A percentile compares a stretch with the other conserved stretches of the same genome.
Conservation (phyloP, 2,797 vertebrate genomes). For the Emys orbicularis region DNA sequence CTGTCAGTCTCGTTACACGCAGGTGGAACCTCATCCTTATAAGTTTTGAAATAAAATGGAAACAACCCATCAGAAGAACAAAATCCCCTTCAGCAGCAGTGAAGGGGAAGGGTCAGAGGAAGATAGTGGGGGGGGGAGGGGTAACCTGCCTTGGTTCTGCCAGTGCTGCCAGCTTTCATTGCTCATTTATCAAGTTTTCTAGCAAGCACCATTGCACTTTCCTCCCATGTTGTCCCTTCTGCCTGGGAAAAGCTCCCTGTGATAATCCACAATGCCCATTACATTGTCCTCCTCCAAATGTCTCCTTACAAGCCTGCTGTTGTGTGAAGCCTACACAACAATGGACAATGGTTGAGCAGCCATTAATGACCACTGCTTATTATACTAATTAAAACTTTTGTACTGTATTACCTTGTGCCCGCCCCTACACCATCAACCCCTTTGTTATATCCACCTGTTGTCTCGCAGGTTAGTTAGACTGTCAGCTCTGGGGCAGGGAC, state of each 20-base stretch:
- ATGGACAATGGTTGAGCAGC: background rate
- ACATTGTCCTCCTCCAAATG: background rate
- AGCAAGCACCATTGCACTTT: background rate
- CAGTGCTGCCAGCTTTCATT: fast-evolving
- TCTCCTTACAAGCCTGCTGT: background rate
- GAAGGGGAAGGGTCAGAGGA: background rate
- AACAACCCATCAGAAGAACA: background rate
- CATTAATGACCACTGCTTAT: fast-evolving
- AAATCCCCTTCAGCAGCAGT: background rate
- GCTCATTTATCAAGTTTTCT: background rate
- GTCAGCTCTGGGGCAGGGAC: background rate
- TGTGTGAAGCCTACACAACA: background rate
- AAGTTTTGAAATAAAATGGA: slow-evolving; percentile 1
- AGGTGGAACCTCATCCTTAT: background rate
- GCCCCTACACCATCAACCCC: background rate
- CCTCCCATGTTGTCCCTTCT: background rate
- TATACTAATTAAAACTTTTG: background rate
- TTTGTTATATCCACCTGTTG: background rate
- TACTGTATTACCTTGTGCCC: background rate
- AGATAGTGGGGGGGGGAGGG: background rate
- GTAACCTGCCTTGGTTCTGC: background rate
- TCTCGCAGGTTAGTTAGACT: background rate
- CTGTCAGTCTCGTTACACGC: background rate
- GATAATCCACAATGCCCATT: slow-evolving; percentile 9
- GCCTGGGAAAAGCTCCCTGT: background rate